Conservation (phyloP, 2,888 invertebrate species). For the Cheilosia soror region DNA sequence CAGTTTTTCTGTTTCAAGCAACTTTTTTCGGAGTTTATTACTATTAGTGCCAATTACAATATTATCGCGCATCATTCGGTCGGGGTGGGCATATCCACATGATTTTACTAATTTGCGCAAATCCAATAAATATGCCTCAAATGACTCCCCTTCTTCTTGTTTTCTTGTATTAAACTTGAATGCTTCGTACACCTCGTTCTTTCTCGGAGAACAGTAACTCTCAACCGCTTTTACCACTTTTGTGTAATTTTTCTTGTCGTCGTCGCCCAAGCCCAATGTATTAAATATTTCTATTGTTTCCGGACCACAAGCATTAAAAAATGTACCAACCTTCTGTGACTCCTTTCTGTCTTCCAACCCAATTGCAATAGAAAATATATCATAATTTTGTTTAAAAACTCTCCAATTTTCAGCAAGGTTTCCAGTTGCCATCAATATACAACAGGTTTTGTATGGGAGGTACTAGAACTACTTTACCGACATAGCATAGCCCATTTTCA, state of each 20-base stretch:
- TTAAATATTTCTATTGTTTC: slow-evolving; percentile 62
- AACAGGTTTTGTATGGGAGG: no score
- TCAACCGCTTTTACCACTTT: slow-evolving; percentile 49
- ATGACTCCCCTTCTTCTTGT: slow-evolving; percentile 67
- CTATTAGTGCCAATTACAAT: slow-evolving; percentile 64
- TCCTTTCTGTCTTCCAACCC: no score
- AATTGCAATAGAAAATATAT: no score
- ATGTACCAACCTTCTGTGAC: slow-evolving; percentile 45
- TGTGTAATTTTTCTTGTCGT: slow-evolving; percentile 41
- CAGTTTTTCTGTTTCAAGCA: slow-evolving; percentile 46
- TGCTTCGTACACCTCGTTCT: slow-evolving; percentile 48
- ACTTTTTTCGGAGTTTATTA: slow-evolving; percentile 54
- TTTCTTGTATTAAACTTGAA: slow-evolving; percentile 38
- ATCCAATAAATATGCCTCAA: slow-evolving; percentile 73
- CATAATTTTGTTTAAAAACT: slow-evolving; percentile 2
- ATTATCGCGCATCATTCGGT: slow-evolving; percentile 64
- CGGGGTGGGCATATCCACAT: slow-evolving; percentile 59
- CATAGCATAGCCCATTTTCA: no score
- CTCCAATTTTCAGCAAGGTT: slow-evolving; percentile 7
- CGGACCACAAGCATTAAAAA: slow-evolving; percentile 58
- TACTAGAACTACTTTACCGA: no score
- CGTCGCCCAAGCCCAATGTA: slow-evolving; percentile 27
- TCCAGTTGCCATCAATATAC: no score
- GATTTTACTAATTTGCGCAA: slow-evolving; percentile 69
- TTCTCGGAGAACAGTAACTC: slow-evolving; percentile 57